Base-by-base conservation (phyloP, 2,797 vertebrate genomes). In the Hippoglossus hippoglossus region DNA sequence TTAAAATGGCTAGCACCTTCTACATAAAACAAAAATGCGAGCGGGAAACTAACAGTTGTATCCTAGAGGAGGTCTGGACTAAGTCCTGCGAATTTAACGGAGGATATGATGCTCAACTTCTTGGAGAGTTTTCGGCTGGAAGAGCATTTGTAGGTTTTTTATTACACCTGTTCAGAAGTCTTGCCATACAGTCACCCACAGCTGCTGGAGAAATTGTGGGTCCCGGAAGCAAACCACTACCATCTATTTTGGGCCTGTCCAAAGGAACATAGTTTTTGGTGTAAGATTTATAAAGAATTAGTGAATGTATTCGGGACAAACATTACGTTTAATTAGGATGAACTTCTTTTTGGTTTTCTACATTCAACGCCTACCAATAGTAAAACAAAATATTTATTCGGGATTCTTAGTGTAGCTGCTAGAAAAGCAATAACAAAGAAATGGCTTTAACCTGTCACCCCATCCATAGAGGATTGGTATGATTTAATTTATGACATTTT, bases 321-420 rank as follows among this genome's bases (percentile, higher is more conserved):
- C 51, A 31, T 18, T 13, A 28, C 5, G 13, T 57, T 51, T 12
- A 28, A 41, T 6, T 51, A 6, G 24, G 24, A 72, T 1, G 0
- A 64, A 65, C 54, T 52, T 0, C 16, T 51, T 24, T 73, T 34
- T n/a, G 36, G 61, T 5, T 6, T 52, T n/a, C 5, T 41, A 55
- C 11, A 70, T 24, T 61, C 28, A 36, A 15, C 21, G 24, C 25
- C n/a, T n/a, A 24, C n/a, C 47, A 36, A 53, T 24, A 25, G 12
- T 34, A 47, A 60, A 54, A 50, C 1, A 49, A 39, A 69, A 39
- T n/a, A 54, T 4, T 5, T 60, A 6, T 44, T 62, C 26, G 18
- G 9, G 50, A 54, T 64, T 16, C 22, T 15, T 22, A 68, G 39
- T 44, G 12, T 55, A 28, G 59, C 41, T 36, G 68, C 57, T 12